These are phyloP conservation scores for Helicoverpa armigera DNA, from an alignment of 1,140 invertebrate species.

Conservation along the genomic window DNA sequence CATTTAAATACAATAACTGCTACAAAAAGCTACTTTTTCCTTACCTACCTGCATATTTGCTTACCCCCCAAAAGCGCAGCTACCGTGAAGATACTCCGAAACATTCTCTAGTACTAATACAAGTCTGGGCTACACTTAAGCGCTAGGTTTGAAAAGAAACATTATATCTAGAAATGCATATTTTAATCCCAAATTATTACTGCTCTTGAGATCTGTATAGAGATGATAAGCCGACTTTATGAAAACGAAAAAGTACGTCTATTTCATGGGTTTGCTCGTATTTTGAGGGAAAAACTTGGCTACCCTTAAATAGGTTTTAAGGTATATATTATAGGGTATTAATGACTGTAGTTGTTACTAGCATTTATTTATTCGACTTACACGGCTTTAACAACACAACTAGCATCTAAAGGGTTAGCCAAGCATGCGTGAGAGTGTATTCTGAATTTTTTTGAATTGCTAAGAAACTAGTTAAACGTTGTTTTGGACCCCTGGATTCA, in stretches of 20 bases:
- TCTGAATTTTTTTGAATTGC: too few relatives aligned
- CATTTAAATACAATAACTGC: too few relatives aligned
- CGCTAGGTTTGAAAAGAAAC: slow-evolving; percentile 66
- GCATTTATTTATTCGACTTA: too few relatives aligned
- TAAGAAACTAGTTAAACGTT: too few relatives aligned
- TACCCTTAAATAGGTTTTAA: too few relatives aligned
- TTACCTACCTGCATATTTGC: not conserved
- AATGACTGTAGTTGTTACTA: too few relatives aligned
- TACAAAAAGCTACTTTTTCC: not conserved
- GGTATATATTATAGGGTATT: too few relatives aligned
- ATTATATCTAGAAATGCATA: slow-evolving; percentile 71
- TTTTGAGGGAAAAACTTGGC: not conserved
- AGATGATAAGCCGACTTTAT: slow-evolving; percentile 58
- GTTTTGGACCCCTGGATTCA: too few relatives aligned
- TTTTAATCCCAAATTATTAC: slow-evolving; percentile 83
- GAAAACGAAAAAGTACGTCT: not conserved
- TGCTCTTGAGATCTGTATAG: slow-evolving; percentile 54
- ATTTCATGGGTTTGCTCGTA: not conserved
- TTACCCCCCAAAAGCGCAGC: not conserved
- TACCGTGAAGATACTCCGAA: slow-evolving; percentile 3
- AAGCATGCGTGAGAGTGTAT: too few relatives aligned
- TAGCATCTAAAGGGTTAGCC: too few relatives aligned
- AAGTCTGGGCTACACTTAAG: slow-evolving; percentile 23
- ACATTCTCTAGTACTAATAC: slow-evolving; percentile 17
- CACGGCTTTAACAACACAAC: too few relatives aligned